Evolutionary conservation across 2,888 invertebrate genomes (phyloP).

Genomic region (Pedicia rivosa): DNA sequence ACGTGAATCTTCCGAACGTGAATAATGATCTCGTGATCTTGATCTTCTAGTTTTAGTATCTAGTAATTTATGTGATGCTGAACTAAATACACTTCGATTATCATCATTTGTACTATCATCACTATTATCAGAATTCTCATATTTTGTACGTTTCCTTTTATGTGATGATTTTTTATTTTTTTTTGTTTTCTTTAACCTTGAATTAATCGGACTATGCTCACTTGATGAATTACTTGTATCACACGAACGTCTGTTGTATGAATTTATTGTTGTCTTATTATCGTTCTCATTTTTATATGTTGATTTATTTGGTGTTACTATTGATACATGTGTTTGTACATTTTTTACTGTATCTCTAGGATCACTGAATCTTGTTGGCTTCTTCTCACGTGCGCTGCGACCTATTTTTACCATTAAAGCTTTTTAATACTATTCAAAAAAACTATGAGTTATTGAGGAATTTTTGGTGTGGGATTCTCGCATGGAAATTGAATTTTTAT

Average conservation of each 20-base stretch:
- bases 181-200: neutral
- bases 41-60: neutral
- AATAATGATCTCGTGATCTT: slow-evolving; percentile 3
- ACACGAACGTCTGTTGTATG: neutral
- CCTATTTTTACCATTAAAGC: too few species aligned
- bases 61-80: neutral
- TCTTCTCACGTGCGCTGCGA: slow-evolving; percentile 21
- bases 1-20: slow-evolving; percentile 1
- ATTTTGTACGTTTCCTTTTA: neutral
- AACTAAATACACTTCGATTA: neutral
- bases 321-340: slow-evolving; percentile 5
- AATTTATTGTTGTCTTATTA: neutral
- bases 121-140: slow-evolving; percentile 4
- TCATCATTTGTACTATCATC: neutral
- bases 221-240: slow-evolving; percentile 1
- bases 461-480: too few species aligned
- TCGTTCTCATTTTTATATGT: slow-evolving; percentile 1
- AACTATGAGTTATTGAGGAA: too few species aligned
- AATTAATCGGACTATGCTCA: neutral
- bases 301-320: slow-evolving; percentile 1
- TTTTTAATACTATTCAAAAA: too few species aligned
- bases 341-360: slow-evolving; percentile 20
- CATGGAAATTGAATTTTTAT: too few species aligned
- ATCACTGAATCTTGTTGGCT: slow-evolving; percentile 27
- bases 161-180: neutral